A percentile compares a stretch with the other conserved stretches of the same genome.
Conservation (phyloP, 1,140 invertebrate genomes). For the Drosophila asahinai region DNA sequence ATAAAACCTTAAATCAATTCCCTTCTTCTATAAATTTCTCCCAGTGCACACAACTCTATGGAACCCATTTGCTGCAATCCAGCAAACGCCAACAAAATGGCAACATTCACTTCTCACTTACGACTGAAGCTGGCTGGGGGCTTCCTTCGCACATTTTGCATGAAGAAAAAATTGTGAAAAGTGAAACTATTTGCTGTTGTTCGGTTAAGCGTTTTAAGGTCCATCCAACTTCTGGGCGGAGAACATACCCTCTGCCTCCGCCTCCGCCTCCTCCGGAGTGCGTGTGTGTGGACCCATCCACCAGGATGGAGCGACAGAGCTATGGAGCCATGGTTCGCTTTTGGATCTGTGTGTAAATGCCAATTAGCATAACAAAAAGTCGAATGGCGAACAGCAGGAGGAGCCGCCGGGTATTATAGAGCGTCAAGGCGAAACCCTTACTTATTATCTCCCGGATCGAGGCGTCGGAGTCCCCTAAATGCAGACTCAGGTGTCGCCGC, state of each 20-base stretch:
- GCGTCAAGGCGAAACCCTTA: constrained; percentile 37
- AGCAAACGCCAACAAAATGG: constrained; percentile 66
- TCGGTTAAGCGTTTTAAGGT: constrained; percentile 81
- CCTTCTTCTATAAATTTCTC: background rate
- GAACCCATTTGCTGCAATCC: constrained; percentile 49
- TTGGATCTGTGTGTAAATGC: constrained; percentile 67
- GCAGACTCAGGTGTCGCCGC: constrained; percentile 76
- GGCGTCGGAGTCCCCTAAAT: constrained; percentile 56
- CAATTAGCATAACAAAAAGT: constrained; percentile 80
- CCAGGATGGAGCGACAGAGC: constrained; percentile 16
- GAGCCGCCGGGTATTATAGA: constrained; percentile 6
- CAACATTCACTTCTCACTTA: constrained; percentile 72
- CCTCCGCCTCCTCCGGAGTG: background rate
- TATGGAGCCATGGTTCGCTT: constrained; percentile 24
- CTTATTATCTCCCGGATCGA: constrained; percentile 42
- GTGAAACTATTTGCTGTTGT: constrained; percentile 79
- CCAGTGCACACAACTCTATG: constrained; percentile 20
- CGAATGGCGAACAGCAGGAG: constrained; percentile 24
- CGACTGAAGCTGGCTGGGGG: constrained; percentile 33
- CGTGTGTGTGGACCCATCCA: constrained; percentile 21
- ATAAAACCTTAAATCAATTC: background rate
- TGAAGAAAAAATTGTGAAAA: constrained; percentile 44
- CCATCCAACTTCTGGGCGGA: constrained; percentile 41
- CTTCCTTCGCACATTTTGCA: constrained; percentile 66
- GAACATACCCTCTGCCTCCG: too few relatives aligned